Conservation (phyloP, 2,113 vertebrate genomes). For the Platysternon megacephalum region DNA sequence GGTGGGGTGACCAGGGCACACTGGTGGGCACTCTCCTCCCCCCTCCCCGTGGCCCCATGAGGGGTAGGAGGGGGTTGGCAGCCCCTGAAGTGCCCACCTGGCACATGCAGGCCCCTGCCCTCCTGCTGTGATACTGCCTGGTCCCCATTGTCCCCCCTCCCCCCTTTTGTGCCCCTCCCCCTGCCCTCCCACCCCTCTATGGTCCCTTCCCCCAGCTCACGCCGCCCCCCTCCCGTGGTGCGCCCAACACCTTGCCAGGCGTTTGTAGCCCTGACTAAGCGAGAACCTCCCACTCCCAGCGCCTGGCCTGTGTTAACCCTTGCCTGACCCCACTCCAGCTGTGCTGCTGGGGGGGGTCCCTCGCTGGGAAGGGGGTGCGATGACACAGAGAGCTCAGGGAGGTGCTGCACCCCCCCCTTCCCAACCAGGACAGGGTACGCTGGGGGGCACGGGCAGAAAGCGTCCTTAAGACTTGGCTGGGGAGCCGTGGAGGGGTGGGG, state of each 20-base stretch:
- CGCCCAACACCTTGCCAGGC: conserved; percentile 8
- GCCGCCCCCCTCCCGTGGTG: background rate
- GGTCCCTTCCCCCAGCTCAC: background rate
- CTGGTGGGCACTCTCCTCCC: too few species aligned
- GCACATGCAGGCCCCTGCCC: background rate
- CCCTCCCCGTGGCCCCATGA: too few species aligned
- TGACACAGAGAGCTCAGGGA: background rate
- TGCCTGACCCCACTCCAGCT: background rate
- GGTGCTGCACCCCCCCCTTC: background rate
- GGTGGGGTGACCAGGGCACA: too few species aligned
- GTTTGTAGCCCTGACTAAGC: conserved; percentile 26
- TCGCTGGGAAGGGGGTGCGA: background rate
- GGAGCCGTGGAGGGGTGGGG: too few species aligned
- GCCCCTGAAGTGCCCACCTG: background rate
- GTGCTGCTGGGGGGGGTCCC: background rate
- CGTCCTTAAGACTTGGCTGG: background rate
- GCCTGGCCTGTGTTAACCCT: background rate
- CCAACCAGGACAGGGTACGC: background rate
- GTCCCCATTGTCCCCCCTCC: background rate
- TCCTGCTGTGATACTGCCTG: background rate
- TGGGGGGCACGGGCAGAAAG: background rate
- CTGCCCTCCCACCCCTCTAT: background rate
- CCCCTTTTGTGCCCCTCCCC: background rate
- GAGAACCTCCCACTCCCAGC: background rate
- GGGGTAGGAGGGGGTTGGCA: too few species aligned